Evolutionary conservation across 2,797 vertebrate species (phyloP).

Genomic region (Poeciliopsis infans): DNA sequence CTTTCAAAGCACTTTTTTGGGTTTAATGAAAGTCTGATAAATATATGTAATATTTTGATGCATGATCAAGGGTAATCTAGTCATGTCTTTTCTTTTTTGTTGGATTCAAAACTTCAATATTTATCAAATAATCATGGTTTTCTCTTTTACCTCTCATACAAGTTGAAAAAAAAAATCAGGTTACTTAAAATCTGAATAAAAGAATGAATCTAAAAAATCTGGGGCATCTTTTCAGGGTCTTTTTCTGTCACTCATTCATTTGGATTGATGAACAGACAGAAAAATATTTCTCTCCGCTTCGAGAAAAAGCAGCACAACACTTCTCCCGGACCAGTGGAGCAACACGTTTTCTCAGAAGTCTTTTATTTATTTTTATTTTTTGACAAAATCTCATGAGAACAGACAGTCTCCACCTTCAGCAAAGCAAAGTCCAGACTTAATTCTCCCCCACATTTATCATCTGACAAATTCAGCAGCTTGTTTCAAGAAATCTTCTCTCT

Average conservation of each 20-base stretch:
- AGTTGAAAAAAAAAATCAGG: background rate
- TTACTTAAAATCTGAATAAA: background rate
- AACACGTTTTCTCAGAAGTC: background rate
- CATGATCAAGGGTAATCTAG: too few relatives aligned
- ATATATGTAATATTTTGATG: background rate
- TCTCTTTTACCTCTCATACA: background rate
- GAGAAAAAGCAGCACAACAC: slow-evolving; percentile 7
- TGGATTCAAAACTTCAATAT: background rate
- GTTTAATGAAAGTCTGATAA: background rate
- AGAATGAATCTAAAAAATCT: too few relatives aligned
- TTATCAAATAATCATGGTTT: background rate
- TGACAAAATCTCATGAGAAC: slow-evolving; percentile 4
- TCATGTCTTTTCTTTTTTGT: background rate
- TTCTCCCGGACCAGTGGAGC: background rate
- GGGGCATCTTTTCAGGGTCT: too few relatives aligned
- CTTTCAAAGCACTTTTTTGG: background rate
- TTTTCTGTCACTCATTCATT: too few relatives aligned
- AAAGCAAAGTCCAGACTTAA: slow-evolving; percentile 15
- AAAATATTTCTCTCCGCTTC: background rate
- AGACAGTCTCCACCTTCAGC: background rate
- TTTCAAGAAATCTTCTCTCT: slow-evolving; percentile 16
- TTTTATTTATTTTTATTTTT: background rate
- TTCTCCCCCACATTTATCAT: slow-evolving; percentile 10
- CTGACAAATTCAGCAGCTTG: slow-evolving; percentile 25
- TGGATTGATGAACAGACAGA: background rate